Percentiles rank a stretch among this genome's conserved stretches.
These are phyloP conservation scores for Acomys russatus DNA, from an alignment of 2,797 vertebrate species.

Conservation along the genomic window DNA sequence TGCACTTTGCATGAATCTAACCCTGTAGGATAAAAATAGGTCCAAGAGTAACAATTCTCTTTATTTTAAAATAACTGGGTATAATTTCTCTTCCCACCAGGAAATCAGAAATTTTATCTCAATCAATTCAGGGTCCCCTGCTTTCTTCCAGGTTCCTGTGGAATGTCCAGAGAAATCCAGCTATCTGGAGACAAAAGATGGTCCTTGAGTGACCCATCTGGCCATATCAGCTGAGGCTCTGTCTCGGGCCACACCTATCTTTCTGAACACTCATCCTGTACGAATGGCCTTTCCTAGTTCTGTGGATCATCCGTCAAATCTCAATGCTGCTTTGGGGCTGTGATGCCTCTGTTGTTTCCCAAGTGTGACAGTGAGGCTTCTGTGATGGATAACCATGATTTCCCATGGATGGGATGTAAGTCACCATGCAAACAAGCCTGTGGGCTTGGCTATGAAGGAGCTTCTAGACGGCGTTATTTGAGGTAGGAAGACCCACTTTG, in stretches of 20 bases:
- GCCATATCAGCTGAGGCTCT: background rate
- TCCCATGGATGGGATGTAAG: background rate
- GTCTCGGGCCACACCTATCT: background rate
- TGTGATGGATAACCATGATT: background rate
- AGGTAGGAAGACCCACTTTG: background rate
- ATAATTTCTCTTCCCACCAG: conserved; percentile 26
- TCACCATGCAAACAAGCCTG: background rate
- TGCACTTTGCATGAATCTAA: background rate
- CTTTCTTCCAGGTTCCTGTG: background rate
- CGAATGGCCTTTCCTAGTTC: background rate
- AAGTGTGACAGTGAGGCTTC: background rate
- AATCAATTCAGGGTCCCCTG: background rate
- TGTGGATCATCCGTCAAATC: background rate
- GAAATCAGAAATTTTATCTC: background rate
- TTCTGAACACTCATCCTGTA: background rate
- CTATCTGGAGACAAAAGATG: background rate
- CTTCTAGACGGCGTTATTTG: background rate
- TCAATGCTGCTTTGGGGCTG: background rate
- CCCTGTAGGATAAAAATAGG: background rate
- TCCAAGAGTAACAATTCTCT: background rate
- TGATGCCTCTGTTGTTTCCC: background rate
- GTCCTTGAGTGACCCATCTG: background rate
- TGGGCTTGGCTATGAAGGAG: background rate
- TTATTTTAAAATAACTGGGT: conserved; percentile 34
- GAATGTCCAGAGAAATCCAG: background rate